Percentiles rank a stretch among this genome's conserved stretches.
These are phyloP conservation scores for Tetheella fluctuosa DNA, from an alignment of 2,888 invertebrate species.

Conservation along the genomic window DNA sequence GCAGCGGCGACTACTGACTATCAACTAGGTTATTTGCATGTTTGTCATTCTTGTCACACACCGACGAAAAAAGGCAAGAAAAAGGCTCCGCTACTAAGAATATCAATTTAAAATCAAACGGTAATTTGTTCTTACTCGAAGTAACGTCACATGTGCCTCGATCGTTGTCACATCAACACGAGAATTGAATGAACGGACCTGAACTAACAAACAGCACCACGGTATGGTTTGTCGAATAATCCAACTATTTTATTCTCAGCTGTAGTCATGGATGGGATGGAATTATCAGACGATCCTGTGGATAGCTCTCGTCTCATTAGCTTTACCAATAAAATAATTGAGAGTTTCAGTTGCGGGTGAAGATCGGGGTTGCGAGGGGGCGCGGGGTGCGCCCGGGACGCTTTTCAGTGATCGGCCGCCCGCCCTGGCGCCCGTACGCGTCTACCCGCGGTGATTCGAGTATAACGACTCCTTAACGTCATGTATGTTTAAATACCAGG, in stretches of 20 bases:
- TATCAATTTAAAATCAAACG: not conserved
- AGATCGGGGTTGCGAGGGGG: conserved; percentile 45
- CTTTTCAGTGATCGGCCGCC: conserved; percentile 73
- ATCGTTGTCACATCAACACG: not conserved
- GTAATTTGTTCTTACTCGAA: conserved; percentile 1
- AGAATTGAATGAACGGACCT: not conserved
- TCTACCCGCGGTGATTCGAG: conserved; percentile 37
- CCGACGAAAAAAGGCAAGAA: not conserved
- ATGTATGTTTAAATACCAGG: conserved; percentile 50
- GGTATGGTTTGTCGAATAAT: conserved; percentile 11
- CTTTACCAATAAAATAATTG: conserved; percentile 83
- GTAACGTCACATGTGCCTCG: conserved; percentile 5
- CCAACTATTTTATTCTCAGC: conserved; percentile 40
- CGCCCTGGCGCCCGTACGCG: conserved; percentile 72
- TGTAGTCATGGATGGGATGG: conserved; percentile 52
- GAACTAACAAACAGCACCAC: not conserved
- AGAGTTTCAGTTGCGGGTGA: conserved; percentile 70
- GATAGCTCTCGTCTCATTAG: conserved; percentile 80
- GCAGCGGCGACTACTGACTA: conserved; percentile 16
- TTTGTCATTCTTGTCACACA: conserved; percentile 11
- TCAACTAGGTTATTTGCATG: conserved; percentile 30
- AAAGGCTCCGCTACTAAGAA: not conserved
- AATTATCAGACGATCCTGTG: conserved; percentile 54
- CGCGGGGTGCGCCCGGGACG: conserved; percentile 57
- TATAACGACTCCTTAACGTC: conserved; percentile 35